Evolutionary conservation across 2,888 invertebrate species (phyloP), one percentile per base, ranked within the genome.

Genomic region (Lasioglossum zephyrum): DNA sequence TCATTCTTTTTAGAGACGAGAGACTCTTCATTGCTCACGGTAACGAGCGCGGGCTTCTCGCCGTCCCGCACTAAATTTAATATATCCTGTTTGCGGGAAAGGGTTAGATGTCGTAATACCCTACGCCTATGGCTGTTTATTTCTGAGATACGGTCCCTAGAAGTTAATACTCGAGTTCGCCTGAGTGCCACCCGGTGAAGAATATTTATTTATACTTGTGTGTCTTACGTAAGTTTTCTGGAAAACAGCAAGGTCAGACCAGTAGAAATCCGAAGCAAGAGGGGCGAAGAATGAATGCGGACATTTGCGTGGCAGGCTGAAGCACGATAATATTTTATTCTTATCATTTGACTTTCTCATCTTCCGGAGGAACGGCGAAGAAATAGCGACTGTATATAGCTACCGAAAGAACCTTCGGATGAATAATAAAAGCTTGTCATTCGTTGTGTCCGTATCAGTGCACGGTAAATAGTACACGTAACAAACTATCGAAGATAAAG

Each of bases 61-160:
- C n/a, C 16, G 66, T 16, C 6, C 8, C 31, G 36, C 18, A 6
- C 36, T 66, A 18, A 66, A 66, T 66, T 66, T 66, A 66, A 66
- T 66, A 66, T 16, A 5, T 26, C 53, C 16, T 26, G 60, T 16
- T 63, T 16, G 60, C 31, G 60, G 60, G 31, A 26, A 63, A 63
- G 60, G 60, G 60, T 63, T 63, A 31, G 60, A 63, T 16, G 60
- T 53, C 53, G 53, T 53, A 53, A 63, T 63, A 31, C 60, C 26
- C 13, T 16, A 26, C 26, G 60, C 60, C 60, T 53, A 53, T 53
- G 22, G 53, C 2, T 16, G 26, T 26, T 31, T 11, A 26, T 26
- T 60, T 4, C 44, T 11, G 60, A 63, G 60, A 13, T 53, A 53
- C 22, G 9, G 22, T 22, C 53, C 2, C 9, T 3, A 22, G 22